Base-by-base conservation (phyloP, 2,888 invertebrate genomes). In the Drosophila multiciliata region DNA sequence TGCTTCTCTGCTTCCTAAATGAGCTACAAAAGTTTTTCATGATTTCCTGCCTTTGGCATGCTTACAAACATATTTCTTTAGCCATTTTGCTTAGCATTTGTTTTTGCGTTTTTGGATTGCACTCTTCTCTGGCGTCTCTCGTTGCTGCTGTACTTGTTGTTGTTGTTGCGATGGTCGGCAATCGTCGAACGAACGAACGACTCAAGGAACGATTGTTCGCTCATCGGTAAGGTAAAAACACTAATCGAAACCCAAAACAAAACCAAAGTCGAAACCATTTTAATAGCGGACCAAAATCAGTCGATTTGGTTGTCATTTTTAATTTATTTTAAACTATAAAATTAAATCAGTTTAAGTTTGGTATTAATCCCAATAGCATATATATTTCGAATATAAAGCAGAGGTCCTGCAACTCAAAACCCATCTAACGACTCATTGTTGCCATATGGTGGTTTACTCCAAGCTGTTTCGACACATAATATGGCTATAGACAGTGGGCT, bases 211-310 rank as follows among this genome's bases (percentile, higher is more conserved):
- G 66, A 62, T 65, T 59, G 65, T 62, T 49, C 53, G 26, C 74
- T 60, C 64, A 77, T 69, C 66, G 70, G 71, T 70, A 75, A 57
- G 71, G 32, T 60, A 72, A 80, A 86, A 86, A 80, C 80, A 86
- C 62, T 20, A 29, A 88, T 66, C 50, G 53, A 73, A 82, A 60
- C 54, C 32, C 40, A 75, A 65, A 69, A 23, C 23, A 23, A 23
- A 23, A 23, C 23, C 23, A 23, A 23, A 23, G 23, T 67, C 68
- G 53, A 50, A 57, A 61, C 26, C 66, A 45, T 40, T 12, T 20
- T 38, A 3, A 54, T 26, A 38, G 11, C 63, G 42, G 8, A n/a
- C 48, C 2, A 58, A 65, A 82, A 65, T 53, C 54, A 54, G 61
- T 67, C 59, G 58, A 29, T 29, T 12, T 6, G 26, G 8, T 15